Evolutionary conservation across 2,113 vertebrate species (phyloP), one percentile per base, ranked within the genome.

Genomic region (Electrona antarctica): DNA sequence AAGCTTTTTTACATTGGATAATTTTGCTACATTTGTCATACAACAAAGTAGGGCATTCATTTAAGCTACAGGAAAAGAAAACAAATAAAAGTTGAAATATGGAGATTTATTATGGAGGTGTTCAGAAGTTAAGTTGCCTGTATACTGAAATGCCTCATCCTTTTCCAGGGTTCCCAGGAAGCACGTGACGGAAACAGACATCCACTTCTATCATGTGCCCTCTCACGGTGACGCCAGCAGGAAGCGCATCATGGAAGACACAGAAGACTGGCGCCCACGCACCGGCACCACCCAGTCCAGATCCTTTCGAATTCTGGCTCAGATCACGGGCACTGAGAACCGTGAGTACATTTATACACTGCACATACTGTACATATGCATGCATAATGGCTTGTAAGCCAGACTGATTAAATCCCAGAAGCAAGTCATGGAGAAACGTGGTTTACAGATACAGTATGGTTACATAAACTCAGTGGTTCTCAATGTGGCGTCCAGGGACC

Each of bases 251-350:
- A 97, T 93, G 6, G 95, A 98, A 71, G 97, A 99, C 77, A 99
- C 98, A 0, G 98, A 99, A 79, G 98, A 99, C 81, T 99, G 98
- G 98, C 95, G 93, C 4, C 97, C 97, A 0, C 92, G 96, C 10
- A 94, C 94, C 0, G 97, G 97, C 57, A 98, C 97, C 1, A 97
- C 96, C 57, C 98, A 99, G 88, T 99, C 97, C 56, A 96, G 96
- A 57, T 99, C 98, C 8, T 99, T 99, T 90, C 94, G 93, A 41
- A 99, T 98, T 87, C 95, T 99, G 48, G 97, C 97, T 69, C 97
- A 99, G 78, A 98, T 99, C 87, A 99, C 98, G 0, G 98, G 97
- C 78, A 99, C 97, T 0, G 97, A 98, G 85, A 88, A 93, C 1
- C 63, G 96, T 97, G 69, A 0, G 50, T 10, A 92, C 7, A 59